These are phyloP conservation scores for Pyxicephalus adspersus DNA, from an alignment of 2,113 vertebrate species.

Conservation along the genomic window DNA sequence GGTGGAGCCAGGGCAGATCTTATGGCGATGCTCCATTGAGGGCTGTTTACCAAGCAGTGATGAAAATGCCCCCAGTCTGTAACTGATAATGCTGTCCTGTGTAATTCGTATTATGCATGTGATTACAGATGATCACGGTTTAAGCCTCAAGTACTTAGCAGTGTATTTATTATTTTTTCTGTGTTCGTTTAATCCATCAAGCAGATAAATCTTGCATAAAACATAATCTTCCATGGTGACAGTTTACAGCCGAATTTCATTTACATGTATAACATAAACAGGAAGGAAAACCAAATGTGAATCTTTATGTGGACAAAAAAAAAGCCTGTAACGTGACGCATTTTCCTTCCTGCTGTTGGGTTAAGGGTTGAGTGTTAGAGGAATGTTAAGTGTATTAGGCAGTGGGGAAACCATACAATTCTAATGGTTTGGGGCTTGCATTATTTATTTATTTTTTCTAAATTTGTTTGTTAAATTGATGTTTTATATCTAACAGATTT, in stretches of 20 bases:
- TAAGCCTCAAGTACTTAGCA: conserved; percentile 12
- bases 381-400: too few species aligned
- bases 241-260: conserved; percentile 6
- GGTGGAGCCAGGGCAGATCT: too few species aligned
- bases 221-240: conserved; percentile 1
- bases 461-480: too few species aligned
- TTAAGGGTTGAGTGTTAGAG: too few species aligned
- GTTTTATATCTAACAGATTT: too few species aligned
- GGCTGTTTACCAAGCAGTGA: not conserved
- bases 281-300: too few species aligned
- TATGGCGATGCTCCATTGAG: not conserved
- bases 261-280: not conserved
- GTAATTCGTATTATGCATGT: conserved; percentile 1
- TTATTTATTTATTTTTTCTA: too few species aligned
- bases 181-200: conserved; percentile 17
- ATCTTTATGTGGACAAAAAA: too few species aligned
- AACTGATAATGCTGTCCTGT: not conserved
- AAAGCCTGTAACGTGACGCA: too few species aligned
- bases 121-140: conserved; percentile 32
- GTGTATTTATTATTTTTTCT: conserved; percentile 8
- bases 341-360: too few species aligned
- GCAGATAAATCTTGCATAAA: conserved; percentile 24
- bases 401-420: too few species aligned
- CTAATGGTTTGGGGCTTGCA: too few species aligned
- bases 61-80: not conserved